These are phyloP conservation scores for Puma concolor DNA, from an alignment of 2,113 vertebrate genomes.

Conservation along the genomic window DNA sequence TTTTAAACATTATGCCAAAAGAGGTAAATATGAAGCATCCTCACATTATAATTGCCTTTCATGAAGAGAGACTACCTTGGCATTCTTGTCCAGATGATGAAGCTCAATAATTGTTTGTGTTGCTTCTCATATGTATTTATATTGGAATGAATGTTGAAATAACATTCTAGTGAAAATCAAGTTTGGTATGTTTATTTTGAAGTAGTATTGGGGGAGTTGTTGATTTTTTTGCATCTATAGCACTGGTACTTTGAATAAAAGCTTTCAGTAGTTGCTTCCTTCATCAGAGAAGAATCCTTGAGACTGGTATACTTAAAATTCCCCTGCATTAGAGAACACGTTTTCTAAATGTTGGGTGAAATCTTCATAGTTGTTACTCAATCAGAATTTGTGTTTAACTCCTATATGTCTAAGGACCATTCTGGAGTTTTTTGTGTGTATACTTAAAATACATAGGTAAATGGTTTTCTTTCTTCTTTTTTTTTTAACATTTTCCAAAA, in stretches of 20 bases:
- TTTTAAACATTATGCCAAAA: slow-evolving; percentile 80
- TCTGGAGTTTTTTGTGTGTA: slow-evolving; percentile 2
- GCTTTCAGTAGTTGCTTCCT: slow-evolving; percentile 85
- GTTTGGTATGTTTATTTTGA: slow-evolving; percentile 85
- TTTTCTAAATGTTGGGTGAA: slow-evolving; percentile 82
- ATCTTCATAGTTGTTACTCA: neutral
- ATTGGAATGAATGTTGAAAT: slow-evolving; percentile 73
- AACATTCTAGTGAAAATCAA: slow-evolving; percentile 83
- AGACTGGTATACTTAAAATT: slow-evolving; percentile 79
- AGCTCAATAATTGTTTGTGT: slow-evolving; percentile 88
- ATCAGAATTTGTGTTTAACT: slow-evolving; percentile 83
- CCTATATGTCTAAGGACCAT: neutral
- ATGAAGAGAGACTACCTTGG: slow-evolving; percentile 99
- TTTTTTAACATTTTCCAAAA: slow-evolving; percentile 39
- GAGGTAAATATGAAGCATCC: slow-evolving; percentile 98
- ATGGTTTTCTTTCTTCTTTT: neutral
- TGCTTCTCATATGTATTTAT: slow-evolving; percentile 85
- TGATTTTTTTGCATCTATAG: slow-evolving; percentile 77
- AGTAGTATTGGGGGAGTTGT: slow-evolving; percentile 79
- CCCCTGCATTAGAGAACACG: slow-evolving; percentile 81
- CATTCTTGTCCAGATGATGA: slow-evolving; percentile 99
- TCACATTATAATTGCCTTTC: slow-evolving; percentile 98
- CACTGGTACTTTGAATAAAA: slow-evolving; percentile 80
- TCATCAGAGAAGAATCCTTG: slow-evolving; percentile 85
- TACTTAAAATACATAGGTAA: slow-evolving; percentile 31